phyloP scores from a whole-genome alignment of 2,888 invertebrate species.

The Epirrita christyi region DNA sequence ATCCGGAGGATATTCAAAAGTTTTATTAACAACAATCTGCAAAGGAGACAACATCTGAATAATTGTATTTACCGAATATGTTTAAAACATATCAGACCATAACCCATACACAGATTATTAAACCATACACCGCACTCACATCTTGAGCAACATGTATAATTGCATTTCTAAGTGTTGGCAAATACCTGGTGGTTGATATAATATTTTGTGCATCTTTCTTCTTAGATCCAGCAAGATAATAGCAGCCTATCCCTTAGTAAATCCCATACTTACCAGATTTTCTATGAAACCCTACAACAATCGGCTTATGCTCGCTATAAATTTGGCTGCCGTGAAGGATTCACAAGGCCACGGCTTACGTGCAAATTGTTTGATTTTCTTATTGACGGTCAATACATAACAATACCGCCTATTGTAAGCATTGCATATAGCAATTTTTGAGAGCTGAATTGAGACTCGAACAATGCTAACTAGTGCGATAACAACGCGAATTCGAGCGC shows the following conservation, averaged over 20 bases:
- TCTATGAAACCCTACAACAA: conserved; percentile 8
- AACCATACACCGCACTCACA: no score
- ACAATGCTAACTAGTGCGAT: background rate
- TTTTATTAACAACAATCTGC: no score
- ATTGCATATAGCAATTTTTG: background rate
- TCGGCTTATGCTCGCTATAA: conserved; percentile 5
- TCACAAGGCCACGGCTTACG: conserved; percentile 20
- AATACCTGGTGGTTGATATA: no score
- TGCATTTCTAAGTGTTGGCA: no score
- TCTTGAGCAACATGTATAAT: no score
- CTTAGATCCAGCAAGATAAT: no score
- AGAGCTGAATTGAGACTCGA: background rate
- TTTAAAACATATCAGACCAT: no score
- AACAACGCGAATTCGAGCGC: background rate
- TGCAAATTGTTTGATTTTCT: conserved; percentile 20
- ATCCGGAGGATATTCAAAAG: background rate
- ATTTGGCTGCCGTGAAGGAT: conserved; percentile 13
- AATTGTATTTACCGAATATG: no score
- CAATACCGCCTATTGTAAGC: background rate
- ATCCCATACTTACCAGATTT: background rate
- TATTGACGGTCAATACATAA: conserved; percentile 9
- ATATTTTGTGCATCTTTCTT: no score
- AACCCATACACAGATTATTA: no score
- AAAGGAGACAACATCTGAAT: no score
- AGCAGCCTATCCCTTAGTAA: background rate